These are phyloP conservation scores for Pollenia labialis DNA, from an alignment of 2,888 invertebrate genomes.

Conservation along the genomic window DNA sequence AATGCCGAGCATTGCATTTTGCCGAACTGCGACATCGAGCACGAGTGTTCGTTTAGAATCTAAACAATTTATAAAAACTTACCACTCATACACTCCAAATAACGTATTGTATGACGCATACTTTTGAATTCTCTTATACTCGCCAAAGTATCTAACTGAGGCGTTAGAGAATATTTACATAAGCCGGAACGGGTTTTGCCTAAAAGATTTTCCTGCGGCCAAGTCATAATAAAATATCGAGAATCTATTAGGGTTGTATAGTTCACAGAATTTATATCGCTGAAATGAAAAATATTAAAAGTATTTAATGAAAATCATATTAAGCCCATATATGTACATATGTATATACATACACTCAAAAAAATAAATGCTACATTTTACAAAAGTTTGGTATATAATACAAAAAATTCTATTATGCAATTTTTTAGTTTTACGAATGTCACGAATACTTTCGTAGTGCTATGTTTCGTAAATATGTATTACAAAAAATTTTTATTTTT, in stretches of 20 bases:
- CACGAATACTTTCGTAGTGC: too few species aligned
- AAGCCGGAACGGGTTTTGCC: constrained; percentile 80
- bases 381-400: too few species aligned
- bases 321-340: background rate
- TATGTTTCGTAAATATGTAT: too few species aligned
- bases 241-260: constrained; percentile 82
- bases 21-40: too few species aligned
- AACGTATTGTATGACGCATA: constrained; percentile 80
- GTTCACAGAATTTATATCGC: constrained; percentile 78
- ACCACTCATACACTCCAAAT: constrained; percentile 81
- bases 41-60: too few species aligned
- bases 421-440: too few species aligned
- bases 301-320: too few species aligned
- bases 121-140: constrained; percentile 83
- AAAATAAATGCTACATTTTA: too few species aligned
- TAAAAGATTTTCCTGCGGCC: constrained; percentile 81
- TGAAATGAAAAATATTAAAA: constrained; percentile 62
- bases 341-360: background rate
- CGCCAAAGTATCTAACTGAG: constrained; percentile 82
- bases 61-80: constrained; percentile 55
- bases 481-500: too few species aligned
- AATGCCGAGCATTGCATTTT: too few species aligned
- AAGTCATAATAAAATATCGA: constrained; percentile 83
- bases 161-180: constrained; percentile 83
- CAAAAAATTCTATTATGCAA: too few species aligned